Evolutionary conservation across 2,888 invertebrate genomes (phyloP), one percentile per base, ranked within the genome.

Genomic region (Theristus sp.): DNA sequence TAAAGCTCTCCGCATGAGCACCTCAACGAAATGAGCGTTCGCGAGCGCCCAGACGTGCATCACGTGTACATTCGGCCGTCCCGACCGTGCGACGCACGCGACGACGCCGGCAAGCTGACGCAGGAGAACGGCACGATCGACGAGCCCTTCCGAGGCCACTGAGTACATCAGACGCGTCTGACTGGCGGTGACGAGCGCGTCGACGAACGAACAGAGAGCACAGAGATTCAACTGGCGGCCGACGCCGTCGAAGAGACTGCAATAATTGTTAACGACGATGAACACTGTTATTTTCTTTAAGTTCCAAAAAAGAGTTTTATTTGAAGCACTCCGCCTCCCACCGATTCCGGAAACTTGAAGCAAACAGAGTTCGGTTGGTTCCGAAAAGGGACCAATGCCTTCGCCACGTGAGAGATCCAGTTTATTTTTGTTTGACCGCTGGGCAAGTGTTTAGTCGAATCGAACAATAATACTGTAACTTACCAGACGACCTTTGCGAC

Each of bases 21-120:
- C 86, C 82, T 93, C 89, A 83, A 91, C 89, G 60, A 93, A 84
- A 75, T 93, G 90, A 0, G 89, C 87, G 0, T 89, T 88, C 0
- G 89, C 84, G 0, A 89, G 84, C 20, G 87, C 87, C 93, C 93
- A 94, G 38, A 80, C 83, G 66, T 86, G 84, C 83, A 94, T 86
- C 59, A 89, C 83, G 73, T 94, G 94, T 54, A 90, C 82, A 29
- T 91, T 77, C 0, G 91, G 91, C 0, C 91, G 75, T 0, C 89
- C 86, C 57, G 89, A 87, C 62, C 86, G 81, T 20, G 89, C 84
- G 60, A 89, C 87, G 67, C 86, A 84, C 64, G 91, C 77, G 67
- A 90, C 85, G 0, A 90, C 86, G 73, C 89, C 89, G 0, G 88
- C 88, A 29, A 89, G 83, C 61, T 90, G 80, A 68, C 87, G 86